Evolutionary conservation across 2,888 invertebrate genomes (phyloP), one percentile per base, ranked within the genome.

Genomic region (Xestia ashworthii): DNA sequence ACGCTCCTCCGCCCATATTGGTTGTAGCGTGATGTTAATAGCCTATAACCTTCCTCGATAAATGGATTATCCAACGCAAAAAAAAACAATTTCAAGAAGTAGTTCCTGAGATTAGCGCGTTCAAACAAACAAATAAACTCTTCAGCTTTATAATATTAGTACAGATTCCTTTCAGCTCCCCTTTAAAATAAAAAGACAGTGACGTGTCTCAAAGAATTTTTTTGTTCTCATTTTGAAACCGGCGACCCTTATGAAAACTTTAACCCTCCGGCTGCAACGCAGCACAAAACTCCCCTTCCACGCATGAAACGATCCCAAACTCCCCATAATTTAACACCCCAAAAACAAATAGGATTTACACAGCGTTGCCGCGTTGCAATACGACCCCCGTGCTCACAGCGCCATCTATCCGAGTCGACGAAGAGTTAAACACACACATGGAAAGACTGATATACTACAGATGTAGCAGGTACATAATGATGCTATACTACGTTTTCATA

Each of bases 401-500:
- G 84, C 84, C 84, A 84, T 84, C 84, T 84, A 85, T 70, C 85
- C 46, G 71, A 14, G 19, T 44, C 25, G 16, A 58, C 50, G 25
- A 19, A 19, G 55, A 71, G 38, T 80, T 48, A 25, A 41, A 62
- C 66, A 11, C 82, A 69, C 73, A 74, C 76, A 66, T 73, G 44
- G 44, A 55, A 64, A 38, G 46, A 80, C n/a, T 32, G 53, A 60
- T 78, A 55, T 25, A 58, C 80, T 58, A 80, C 75, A 67, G 67
- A 78, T 76, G 67, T 77, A 75, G 82, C 44, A 46, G 58, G 55
- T 76, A 86, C 64, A 77, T 79, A 75, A 76, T 74, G 60, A 74
- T 80, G 76, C 60, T 76, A 76, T 83, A 85, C 82, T 87, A 85
- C 89, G 93, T 92, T 92, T 93, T 93, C 93, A 93, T 92, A 92